Evolutionary conservation across 2,888 invertebrate genomes (phyloP), one percentile per base, ranked within the genome.

Genomic region (Lymantria monacha): DNA sequence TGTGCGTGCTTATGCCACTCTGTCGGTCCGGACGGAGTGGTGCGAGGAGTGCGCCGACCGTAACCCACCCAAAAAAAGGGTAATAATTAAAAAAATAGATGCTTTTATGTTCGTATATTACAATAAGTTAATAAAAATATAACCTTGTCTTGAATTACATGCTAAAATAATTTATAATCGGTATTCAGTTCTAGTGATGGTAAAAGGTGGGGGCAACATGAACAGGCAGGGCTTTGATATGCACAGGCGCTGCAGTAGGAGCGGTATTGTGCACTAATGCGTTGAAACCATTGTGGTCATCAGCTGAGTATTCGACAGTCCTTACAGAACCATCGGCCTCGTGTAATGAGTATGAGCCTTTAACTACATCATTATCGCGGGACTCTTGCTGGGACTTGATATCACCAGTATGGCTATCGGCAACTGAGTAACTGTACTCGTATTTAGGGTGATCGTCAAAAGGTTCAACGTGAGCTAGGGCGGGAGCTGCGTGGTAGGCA

Each of bases 361-460:
- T 85, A 46, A 92, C 91, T 1, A 82, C 83, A 63, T 91, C 92
- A 44, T 91, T 91, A 58, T 90, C 90, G 51, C 84, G 79, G 55
- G 66, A 58, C 66, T 92, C 92, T 61, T 90, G 88, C 70, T 91
- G 91, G 61, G 81, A 79, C 74, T 91, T 91, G 71, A 86, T 79
- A 80, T 92, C 92, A 31, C 92, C 92, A 67, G 92, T 89, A 72
- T 90, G 87, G 11, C 82, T 74, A 70, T 92, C 92, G 58, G 87
- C 81, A 0, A 92, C 92, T n/a, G 90, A 88, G 79, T 92, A 92
- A 51, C 81, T 81, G 80, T 81, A 91, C 63, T 87, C 82, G 71
- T 85, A 85, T 66, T 79, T 80, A 47, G 85, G 85, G 70, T 83
- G 67, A 11, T 82, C 76, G 11, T 63, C 49, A 11, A 52, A 54